Evolutionary conservation across 2,888 invertebrate genomes (phyloP).

Genomic region (Phengaris arion): DNA sequence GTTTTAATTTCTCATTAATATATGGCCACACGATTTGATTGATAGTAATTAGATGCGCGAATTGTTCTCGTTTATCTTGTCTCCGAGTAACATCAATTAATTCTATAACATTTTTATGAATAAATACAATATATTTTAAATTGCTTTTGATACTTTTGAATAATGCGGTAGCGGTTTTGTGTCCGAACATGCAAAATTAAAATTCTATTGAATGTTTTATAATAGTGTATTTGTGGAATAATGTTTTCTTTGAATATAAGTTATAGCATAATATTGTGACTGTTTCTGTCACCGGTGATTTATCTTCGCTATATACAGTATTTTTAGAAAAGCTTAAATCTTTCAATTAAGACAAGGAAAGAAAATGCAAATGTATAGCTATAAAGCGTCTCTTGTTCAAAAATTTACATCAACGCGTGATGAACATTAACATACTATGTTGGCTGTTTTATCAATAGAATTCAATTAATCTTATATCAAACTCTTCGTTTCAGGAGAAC

Average conservation of each 20-base stretch:
- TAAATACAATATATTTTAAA: slow-evolving; percentile 23
- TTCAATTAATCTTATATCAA: not conserved
- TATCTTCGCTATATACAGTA: not conserved
- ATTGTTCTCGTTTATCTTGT: slow-evolving; percentile 23
- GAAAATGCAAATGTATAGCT: slow-evolving; percentile 8
- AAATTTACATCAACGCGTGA: not conserved
- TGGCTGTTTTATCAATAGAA: not conserved
- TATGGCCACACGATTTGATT: not conserved
- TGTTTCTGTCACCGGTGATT: not conserved
- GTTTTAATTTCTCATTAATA: slow-evolving; percentile 17
- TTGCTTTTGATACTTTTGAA: not conserved
- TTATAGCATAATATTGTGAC: slow-evolving; percentile 16
- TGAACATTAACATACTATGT: not conserved
- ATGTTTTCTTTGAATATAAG: slow-evolving; percentile 20
- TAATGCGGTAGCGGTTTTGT: slow-evolving; percentile 28
- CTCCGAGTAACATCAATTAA: slow-evolving; percentile 22
- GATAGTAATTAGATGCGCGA: slow-evolving; percentile 19
- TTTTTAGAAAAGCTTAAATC: not conserved
- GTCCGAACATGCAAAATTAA: slow-evolving; percentile 23
- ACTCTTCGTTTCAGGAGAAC: slow-evolving; percentile 81
- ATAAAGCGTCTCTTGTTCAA: not conserved
- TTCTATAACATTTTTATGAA: slow-evolving; percentile 24
- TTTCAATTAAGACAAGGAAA: slow-evolving; percentile 7
- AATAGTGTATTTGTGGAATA: not conserved
- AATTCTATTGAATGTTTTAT: slow-evolving; percentile 7